A percentile compares a stretch with the other conserved stretches of the same genome.
Evolutionary conservation across 2,113 vertebrate genomes (phyloP).

Genomic region (Phrynocephalus versicolor): DNA sequence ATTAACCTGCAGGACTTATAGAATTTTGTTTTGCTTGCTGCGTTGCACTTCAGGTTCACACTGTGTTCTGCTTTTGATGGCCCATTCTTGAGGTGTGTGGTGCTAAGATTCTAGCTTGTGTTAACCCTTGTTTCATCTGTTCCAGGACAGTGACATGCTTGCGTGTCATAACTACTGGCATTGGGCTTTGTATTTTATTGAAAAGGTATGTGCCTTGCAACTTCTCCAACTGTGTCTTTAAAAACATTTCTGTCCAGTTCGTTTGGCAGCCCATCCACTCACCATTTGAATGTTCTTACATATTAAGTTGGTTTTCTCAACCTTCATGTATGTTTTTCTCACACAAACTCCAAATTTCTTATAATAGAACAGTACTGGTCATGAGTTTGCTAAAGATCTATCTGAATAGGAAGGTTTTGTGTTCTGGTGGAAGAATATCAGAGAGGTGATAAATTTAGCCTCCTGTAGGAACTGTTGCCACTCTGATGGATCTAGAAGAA

Average conservation of each 20-base stretch:
- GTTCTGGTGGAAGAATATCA: too few species aligned
- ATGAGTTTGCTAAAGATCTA: too few species aligned
- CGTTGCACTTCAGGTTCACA: background rate
- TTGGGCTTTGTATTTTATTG: conserved; percentile 91
- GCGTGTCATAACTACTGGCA: conserved; percentile 97
- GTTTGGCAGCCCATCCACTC: background rate
- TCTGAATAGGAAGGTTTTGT: background rate
- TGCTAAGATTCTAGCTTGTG: background rate
- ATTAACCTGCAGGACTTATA: background rate
- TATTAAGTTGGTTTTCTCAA: background rate
- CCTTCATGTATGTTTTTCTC: background rate
- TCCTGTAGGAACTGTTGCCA: too few species aligned
- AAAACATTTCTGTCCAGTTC: background rate
- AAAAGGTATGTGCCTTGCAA: conserved; percentile 87
- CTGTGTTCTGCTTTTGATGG: background rate
- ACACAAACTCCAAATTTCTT: background rate
- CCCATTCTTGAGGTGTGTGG: background rate
- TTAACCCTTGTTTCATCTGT: background rate
- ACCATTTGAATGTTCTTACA: background rate
- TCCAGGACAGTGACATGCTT: conserved; percentile 84
- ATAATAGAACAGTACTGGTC: too few species aligned
- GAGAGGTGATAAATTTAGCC: too few species aligned
- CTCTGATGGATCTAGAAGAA: too few species aligned
- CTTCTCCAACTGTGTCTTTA: background rate
- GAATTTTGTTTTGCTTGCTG: background rate